Evolutionary conservation across 2,797 vertebrate genomes (phyloP).

Genomic region (Rhadinocentrus ornatus): DNA sequence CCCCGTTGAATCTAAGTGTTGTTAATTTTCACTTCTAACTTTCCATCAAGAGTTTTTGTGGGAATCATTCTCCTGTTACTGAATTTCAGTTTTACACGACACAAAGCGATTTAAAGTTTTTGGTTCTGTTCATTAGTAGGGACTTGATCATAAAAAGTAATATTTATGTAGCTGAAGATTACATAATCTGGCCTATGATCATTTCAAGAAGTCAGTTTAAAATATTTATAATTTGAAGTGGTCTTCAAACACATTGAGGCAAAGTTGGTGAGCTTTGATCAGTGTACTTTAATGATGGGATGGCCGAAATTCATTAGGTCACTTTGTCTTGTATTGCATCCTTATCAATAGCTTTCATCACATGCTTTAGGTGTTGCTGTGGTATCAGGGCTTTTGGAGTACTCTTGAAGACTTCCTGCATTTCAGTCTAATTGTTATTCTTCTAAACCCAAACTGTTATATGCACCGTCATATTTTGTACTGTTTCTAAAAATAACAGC

Average conservation of each 20-base stretch:
- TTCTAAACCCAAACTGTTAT: conserved; percentile 31
- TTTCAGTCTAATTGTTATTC: conserved; percentile 31
- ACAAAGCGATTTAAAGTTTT: conserved; percentile 13
- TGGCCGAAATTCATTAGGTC: conserved; percentile 37
- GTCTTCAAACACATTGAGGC: conserved; percentile 49
- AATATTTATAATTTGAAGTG: conserved; percentile 41
- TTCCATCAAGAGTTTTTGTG: conserved; percentile 17
- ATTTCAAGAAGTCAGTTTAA: conserved; percentile 36
- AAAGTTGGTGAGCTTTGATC: conserved; percentile 53
- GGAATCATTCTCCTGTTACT: conserved; percentile 20
- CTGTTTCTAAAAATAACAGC: conserved; percentile 42
- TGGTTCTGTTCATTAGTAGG: conserved; percentile 1
- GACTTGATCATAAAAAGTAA: conserved; percentile 4
- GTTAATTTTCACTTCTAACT: conserved; percentile 36
- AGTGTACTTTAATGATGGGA: conserved; percentile 43
- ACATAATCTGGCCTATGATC: conserved; percentile 21
- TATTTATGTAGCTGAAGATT: conserved; percentile 18
- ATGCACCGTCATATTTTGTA: conserved; percentile 19
- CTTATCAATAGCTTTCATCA: conserved; percentile 47
- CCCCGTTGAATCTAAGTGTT: conserved; percentile 26
- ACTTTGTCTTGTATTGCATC: conserved; percentile 33
- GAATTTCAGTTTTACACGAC: conserved; percentile 19
- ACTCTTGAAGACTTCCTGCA: conserved; percentile 13
- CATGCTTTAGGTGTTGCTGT: conserved; percentile 24
- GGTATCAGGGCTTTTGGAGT: conserved; percentile 7